A percentile compares a stretch with the other conserved stretches of the same genome.
Conservation (phyloP, 2,888 invertebrate genomes). For the Athripsodes cinereus region DNA sequence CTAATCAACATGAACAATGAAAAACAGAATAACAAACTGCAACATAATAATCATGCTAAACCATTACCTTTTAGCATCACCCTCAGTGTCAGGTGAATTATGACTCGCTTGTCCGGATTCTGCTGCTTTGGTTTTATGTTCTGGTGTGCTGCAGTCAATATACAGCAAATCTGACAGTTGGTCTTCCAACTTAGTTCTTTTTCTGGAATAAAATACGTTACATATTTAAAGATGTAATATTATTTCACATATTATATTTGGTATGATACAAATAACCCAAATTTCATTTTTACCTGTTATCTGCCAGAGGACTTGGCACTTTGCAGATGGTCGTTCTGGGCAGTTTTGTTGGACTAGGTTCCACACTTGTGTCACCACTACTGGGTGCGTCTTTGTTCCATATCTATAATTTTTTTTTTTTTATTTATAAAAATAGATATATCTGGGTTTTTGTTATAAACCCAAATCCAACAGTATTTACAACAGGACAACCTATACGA, state of each 20-base stretch:
- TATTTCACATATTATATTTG: no score
- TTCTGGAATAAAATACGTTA: constrained; percentile 40
- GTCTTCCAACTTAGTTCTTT: constrained; percentile 68
- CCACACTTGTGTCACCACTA: constrained; percentile 25
- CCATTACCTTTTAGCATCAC: constrained; percentile 36
- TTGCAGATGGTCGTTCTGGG: constrained; percentile 10
- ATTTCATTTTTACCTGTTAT: constrained; percentile 13
- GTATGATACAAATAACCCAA: not conserved
- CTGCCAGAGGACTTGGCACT: constrained; percentile 11
- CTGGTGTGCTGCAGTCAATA: constrained; percentile 74
- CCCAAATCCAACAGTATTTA: not conserved
- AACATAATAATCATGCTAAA: no score
- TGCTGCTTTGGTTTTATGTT: constrained; percentile 40
- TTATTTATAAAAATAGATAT: not conserved
- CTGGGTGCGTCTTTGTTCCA: constrained; percentile 24
- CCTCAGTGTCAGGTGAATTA: constrained; percentile 15
- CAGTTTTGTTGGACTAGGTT: constrained; percentile 23
- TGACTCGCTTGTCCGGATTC: constrained; percentile 15
- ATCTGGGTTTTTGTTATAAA: no score
- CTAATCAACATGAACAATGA: no score
- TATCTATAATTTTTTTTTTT: no score
- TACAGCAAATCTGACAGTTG: constrained; percentile 72
- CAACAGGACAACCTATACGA: no score
- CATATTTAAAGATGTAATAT: not conserved
- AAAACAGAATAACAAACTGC: not conserved